Evolutionary conservation across 2,888 invertebrate species (phyloP).

Genomic region (Lithodes maja): DNA sequence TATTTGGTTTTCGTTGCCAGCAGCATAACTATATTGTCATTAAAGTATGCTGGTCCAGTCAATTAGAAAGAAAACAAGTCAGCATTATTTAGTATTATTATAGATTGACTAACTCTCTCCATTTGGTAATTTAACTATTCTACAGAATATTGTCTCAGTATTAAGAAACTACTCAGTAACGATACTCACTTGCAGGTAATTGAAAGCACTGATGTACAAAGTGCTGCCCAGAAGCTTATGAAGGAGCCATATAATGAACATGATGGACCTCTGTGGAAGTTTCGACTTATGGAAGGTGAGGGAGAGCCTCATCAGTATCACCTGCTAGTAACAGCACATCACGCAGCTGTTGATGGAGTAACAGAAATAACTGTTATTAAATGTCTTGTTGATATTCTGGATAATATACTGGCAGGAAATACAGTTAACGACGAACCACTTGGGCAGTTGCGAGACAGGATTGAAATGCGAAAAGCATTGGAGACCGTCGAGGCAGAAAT

Average conservation of each 20-base stretch:
- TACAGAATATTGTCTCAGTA: too few species aligned
- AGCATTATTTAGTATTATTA: too few species aligned
- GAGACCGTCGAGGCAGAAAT: background rate
- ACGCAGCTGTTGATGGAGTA: background rate
- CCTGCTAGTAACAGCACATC: background rate
- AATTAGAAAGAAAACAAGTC: too few species aligned
- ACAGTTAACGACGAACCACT: background rate
- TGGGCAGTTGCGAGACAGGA: conserved; percentile 7
- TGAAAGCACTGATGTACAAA: background rate
- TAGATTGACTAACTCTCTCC: too few species aligned
- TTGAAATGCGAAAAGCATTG: background rate
- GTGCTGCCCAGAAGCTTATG: background rate
- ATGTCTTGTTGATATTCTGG: background rate
- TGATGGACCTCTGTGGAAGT: conserved; percentile 16
- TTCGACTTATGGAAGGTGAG: background rate
- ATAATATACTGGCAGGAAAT: background rate
- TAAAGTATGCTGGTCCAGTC: too few species aligned
- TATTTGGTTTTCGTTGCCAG: too few species aligned
- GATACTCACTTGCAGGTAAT: background rate
- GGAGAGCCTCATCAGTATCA: conserved; percentile 16
- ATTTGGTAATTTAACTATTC: too few species aligned
- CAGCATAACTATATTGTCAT: too few species aligned
- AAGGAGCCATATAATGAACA: conserved; percentile 5
- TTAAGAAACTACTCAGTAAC: background rate
- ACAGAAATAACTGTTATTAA: background rate